These are phyloP conservation scores for Drosophila melanica DNA, from an alignment of 1,140 invertebrate species.

Conservation along the genomic window DNA sequence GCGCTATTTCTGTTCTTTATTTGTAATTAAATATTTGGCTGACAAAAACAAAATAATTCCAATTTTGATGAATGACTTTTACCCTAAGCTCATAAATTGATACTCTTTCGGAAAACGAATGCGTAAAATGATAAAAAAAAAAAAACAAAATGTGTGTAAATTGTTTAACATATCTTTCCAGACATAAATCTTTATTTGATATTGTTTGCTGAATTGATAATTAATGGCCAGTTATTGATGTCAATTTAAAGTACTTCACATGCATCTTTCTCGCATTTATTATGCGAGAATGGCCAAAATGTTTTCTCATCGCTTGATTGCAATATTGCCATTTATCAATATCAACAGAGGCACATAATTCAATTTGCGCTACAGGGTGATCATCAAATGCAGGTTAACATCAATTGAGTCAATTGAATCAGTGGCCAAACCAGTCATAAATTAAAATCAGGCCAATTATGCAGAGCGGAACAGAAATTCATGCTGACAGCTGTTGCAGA, in stretches of 20 bases:
- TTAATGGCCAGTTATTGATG: slow-evolving; percentile 39
- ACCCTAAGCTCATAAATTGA: not conserved
- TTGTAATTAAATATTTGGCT: too few relatives aligned
- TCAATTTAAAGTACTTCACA: slow-evolving; percentile 49
- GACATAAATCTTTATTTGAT: slow-evolving; percentile 20
- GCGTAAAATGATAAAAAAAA: not conserved
- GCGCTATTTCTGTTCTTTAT: too few relatives aligned
- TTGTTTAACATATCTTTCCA: not conserved
- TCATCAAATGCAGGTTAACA: slow-evolving; percentile 41
- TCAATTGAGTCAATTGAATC: slow-evolving; percentile 77
- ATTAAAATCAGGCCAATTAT: slow-evolving; percentile 74
- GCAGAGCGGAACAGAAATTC: slow-evolving; percentile 31
- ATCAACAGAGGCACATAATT: slow-evolving; percentile 71
- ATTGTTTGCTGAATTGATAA: slow-evolving; percentile 4
- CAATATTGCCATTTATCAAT: slow-evolving; percentile 74
- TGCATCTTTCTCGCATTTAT: slow-evolving; percentile 52
- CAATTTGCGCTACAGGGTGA: slow-evolving; percentile 42
- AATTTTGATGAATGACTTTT: not conserved
- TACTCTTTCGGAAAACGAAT: not conserved
- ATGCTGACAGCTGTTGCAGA: slow-evolving; percentile 11
- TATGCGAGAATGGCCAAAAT: slow-evolving; percentile 7
- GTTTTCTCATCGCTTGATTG: slow-evolving; percentile 68
- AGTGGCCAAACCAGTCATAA: slow-evolving; percentile 57
- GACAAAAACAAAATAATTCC: too few relatives aligned
- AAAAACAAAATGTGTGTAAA: not conserved